phyloP scores from a whole-genome alignment of 2,797 vertebrate genomes.

The Hippocampus kuda region DNA sequence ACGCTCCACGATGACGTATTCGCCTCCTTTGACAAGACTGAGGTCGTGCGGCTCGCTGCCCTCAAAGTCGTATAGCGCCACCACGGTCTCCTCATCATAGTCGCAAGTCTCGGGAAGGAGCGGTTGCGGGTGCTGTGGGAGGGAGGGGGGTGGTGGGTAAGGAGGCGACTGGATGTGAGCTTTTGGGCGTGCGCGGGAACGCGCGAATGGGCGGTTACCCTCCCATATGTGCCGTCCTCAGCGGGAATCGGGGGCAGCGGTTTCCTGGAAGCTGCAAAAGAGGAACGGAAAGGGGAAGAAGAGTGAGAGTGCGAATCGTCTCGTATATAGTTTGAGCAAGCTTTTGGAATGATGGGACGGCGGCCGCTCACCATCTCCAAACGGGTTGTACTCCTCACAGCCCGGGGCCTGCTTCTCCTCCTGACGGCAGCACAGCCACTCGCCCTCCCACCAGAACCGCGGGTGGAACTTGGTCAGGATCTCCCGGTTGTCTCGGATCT shows the following conservation, averaged over 20 bases:
- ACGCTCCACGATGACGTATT: slow-evolving; percentile 76
- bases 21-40: slow-evolving; percentile 58
- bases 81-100: slow-evolving; percentile 45
- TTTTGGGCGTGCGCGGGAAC: slow-evolving; percentile 7
- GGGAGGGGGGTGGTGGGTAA: background rate
- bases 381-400: slow-evolving; percentile 84
- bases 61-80: slow-evolving; percentile 76
- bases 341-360: background rate
- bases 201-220: slow-evolving; percentile 7
- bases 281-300: slow-evolving; percentile 31
- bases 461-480: slow-evolving; percentile 86
- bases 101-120: slow-evolving; percentile 61
- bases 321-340: background rate
- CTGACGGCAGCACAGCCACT: slow-evolving; percentile 88
- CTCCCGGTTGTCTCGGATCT: slow-evolving; percentile 78
- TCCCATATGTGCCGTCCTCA: slow-evolving; percentile 13
- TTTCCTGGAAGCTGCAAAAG: slow-evolving; percentile 70
- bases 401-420: slow-evolving; percentile 82
- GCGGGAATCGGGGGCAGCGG: slow-evolving; percentile 72
- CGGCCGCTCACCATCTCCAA: slow-evolving; percentile 73
- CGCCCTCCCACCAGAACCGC: slow-evolving; percentile 85
- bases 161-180: slow-evolving; percentile 11
- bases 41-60: slow-evolving; percentile 72
- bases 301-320: background rate
- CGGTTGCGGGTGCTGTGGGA: slow-evolving; percentile 62